Evolutionary conservation across 2,888 invertebrate species (phyloP), one percentile per base, ranked within the genome.

Genomic region (Callinectes sapidus): DNA sequence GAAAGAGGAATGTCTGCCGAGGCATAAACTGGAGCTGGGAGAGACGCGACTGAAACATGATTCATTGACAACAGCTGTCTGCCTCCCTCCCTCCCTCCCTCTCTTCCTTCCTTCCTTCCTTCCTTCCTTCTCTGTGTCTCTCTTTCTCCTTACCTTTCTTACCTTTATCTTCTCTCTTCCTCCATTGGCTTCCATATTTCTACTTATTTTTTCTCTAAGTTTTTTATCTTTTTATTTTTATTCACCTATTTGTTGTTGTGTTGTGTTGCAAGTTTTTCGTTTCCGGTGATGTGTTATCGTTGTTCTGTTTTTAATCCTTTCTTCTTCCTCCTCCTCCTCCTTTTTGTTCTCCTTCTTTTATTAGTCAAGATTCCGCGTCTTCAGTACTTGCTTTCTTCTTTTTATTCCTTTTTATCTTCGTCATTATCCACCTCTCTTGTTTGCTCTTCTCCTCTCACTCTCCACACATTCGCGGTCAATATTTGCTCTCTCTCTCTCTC

Each of bases 401-500:
- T 77, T 81, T 81, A 81, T 81, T 81, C 81, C 81, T 81, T 81
- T 89, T 61, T 32, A 55, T 89, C 28, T 89, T 66, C 61, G 35
- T 89, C 18, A 39, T 66, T 89, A 39, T 89, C 55, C 61, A 39
- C 81, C 81, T 81, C 81, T 32, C 35, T 88, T 55, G 32, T 23
- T 55, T 55, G 32, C 54, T 55, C 54, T 28, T 35, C 32, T 35
- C 88, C 32, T 35, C 32, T 61, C 87, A 48, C 87, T 88, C 32
- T 61, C 88, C 61, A 61, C 54, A 35, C 55, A 28, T 28, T 88
- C 55, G 55, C 14, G 35, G 32, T 55, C 55, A 54, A 61, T 35
- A n/a, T 32, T 55, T 55, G 13, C 90, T 77, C 61, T 48, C 81
- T 71, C 77, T 90, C 81, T 90, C 77, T 90, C 66, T 54, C 42